phyloP scores from a whole-genome alignment of 2,888 invertebrate species.

The Andrena fulva region DNA sequence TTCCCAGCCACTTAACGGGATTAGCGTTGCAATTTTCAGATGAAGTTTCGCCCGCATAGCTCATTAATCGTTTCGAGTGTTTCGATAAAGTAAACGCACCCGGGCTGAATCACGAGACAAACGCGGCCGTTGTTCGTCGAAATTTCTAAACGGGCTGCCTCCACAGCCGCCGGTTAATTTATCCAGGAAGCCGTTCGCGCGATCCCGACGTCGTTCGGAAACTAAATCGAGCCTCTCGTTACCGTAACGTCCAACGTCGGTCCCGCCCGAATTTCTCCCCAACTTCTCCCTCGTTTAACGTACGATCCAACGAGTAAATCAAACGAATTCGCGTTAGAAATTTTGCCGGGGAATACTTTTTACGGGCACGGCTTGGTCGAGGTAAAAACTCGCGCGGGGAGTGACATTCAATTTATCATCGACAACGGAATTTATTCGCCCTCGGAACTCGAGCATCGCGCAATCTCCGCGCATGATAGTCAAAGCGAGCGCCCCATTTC shows the following conservation, averaged over 20 bases:
- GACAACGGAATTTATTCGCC: conserved; percentile 35
- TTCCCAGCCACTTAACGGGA: conserved; percentile 45
- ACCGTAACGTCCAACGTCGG: background rate
- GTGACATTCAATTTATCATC: conserved; percentile 56
- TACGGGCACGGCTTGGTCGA: conserved; percentile 1
- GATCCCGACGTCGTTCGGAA: background rate
- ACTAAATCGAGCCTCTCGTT: background rate
- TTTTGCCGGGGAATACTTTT: conserved; percentile 33
- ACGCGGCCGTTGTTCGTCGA: background rate
- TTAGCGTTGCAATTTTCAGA: conserved; percentile 48
- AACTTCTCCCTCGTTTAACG: background rate
- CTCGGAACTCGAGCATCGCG: background rate
- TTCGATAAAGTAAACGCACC: conserved; percentile 33
- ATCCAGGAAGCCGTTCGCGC: background rate
- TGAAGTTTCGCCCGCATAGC: conserved; percentile 24
- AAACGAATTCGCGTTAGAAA: conserved; percentile 25
- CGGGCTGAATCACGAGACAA: conserved; percentile 11
- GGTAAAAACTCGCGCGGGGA: conserved; percentile 24
- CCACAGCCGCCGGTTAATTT: background rate
- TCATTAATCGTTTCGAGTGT: conserved; percentile 40
- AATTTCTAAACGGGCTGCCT: background rate
- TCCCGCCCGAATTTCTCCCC: background rate
- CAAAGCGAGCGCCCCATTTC: background rate
- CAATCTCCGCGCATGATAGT: conserved; percentile 7
- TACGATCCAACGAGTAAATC: conserved; percentile 28